Base-by-base conservation (phyloP, 2,888 invertebrate species). In the Sialis lutaria region DNA sequence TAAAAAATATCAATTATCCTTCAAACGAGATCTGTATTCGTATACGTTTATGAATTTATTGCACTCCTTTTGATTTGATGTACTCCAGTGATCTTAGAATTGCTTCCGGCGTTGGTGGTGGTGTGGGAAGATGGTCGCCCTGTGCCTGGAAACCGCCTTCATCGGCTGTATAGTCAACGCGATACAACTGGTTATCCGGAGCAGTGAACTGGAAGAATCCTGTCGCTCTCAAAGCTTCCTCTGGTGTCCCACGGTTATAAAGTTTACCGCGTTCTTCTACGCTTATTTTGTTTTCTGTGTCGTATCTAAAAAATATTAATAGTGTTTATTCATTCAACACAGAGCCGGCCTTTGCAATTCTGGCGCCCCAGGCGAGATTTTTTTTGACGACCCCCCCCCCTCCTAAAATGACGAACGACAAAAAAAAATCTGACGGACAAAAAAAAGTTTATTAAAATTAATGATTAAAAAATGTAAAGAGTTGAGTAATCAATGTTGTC, bases 161-260 rank as follows among this genome's bases (percentile, higher is more conserved):
- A 54, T 77, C 77, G 37, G 77, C 76, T 5, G 68, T 67, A 55
- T 77, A 77, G 53, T 70, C 70, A 6, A 77, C 69, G 46, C 70
- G 64, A 57, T 76, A 73, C 39, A 68, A 68, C 2, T 67, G 57
- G 47, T 76, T 76, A 56, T 77, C 73, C 45, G 75, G 75, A 1
- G 77, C 80, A 1, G 79, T 73, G 58, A 78, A 82, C 54, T 79
- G 73, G 58, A 73, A 81, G 58, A 75, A 79, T 4, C 82, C 82
- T 48, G 67, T 69, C 1, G 78, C 75, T 47, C 71, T 70, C 43
- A 80, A 72, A 2, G 74, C 76, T 50, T 74, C 75, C 2, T 68
- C 69, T 12, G 69, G 69, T 49, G 67, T 64, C 1, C 71, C 67
- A 8, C 67, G 56, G 51, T 70, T 65, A 53, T 75, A 75, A 13